Evolutionary conservation across 2,888 invertebrate species (phyloP).

Genomic region (Rotaria magnacalcarata): DNA sequence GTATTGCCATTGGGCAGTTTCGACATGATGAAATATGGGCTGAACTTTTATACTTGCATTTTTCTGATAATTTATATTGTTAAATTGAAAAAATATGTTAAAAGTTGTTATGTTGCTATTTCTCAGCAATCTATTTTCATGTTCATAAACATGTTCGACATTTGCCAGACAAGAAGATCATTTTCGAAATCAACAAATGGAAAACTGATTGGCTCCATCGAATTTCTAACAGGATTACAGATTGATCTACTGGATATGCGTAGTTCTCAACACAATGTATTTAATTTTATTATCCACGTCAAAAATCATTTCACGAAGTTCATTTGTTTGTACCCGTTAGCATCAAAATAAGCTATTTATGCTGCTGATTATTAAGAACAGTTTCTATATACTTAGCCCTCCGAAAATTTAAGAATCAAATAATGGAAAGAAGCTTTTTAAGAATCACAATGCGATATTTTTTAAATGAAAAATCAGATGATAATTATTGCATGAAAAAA

Average conservation of each 20-base stretch:
- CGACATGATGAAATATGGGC: not conserved
- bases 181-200: not conserved
- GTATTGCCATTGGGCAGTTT: not conserved
- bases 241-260: not conserved
- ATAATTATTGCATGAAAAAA: too few species aligned
- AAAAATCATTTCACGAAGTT: not conserved
- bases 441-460: too few species aligned
- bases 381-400: not conserved
- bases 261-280: not conserved
- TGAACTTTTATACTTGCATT: not conserved
- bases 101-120: not conserved
- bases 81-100: not conserved
- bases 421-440: too few species aligned
- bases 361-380: not conserved
- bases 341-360: not conserved
- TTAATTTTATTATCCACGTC: not conserved
- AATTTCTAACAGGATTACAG: not conserved
- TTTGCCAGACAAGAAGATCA: not conserved
- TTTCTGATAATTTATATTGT: not conserved
- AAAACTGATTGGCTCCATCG: not conserved
- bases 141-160: not conserved
- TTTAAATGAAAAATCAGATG: too few species aligned
- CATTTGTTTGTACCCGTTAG: not conserved
- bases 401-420: too few species aligned
- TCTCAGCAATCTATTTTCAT: not conserved